Evolutionary conservation across 2,113 vertebrate genomes (phyloP).

Genomic region (Phyllopteryx taeniolatus): DNA sequence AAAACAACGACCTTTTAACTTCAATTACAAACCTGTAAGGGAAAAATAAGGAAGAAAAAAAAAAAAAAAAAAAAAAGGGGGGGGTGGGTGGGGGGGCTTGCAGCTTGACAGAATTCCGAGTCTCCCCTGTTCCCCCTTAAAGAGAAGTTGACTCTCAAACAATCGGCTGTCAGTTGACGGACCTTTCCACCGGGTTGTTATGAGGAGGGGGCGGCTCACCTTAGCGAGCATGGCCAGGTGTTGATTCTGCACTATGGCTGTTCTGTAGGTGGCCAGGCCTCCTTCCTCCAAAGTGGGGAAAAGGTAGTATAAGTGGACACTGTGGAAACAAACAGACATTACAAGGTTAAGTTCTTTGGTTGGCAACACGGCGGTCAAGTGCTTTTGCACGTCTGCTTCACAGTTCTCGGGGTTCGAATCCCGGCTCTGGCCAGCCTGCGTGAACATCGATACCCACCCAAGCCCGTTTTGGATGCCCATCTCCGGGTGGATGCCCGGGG

Average conservation of each 20-base stretch:
- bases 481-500: no score
- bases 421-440: no score
- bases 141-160: slow-evolving; percentile 32
- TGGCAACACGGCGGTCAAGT: no score
- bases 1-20: slow-evolving; percentile 68
- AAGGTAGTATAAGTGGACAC: slow-evolving; percentile 96
- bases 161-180: slow-evolving; percentile 19
- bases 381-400: no score
- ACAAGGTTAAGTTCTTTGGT: background rate
- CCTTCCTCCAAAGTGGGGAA: slow-evolving; percentile 95
- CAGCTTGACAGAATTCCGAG: slow-evolving; percentile 44
- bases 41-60: background rate
- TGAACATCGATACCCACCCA: no score
- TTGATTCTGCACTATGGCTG: slow-evolving; percentile 97
- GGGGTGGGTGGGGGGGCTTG: slow-evolving; percentile 8
- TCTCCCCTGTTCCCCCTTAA: slow-evolving; percentile 40
- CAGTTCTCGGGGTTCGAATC: no score
- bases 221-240: slow-evolving; percentile 97
- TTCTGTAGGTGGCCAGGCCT: slow-evolving; percentile 93
- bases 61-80: background rate
- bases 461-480: no score
- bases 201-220: slow-evolving; percentile 67
- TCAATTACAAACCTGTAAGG: slow-evolving; percentile 57
- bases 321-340: slow-evolving; percentile 48
- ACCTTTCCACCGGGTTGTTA: slow-evolving; percentile 10